Conservation (phyloP, 2,113 vertebrate genomes). For the Callaeas wilsoni region DNA sequence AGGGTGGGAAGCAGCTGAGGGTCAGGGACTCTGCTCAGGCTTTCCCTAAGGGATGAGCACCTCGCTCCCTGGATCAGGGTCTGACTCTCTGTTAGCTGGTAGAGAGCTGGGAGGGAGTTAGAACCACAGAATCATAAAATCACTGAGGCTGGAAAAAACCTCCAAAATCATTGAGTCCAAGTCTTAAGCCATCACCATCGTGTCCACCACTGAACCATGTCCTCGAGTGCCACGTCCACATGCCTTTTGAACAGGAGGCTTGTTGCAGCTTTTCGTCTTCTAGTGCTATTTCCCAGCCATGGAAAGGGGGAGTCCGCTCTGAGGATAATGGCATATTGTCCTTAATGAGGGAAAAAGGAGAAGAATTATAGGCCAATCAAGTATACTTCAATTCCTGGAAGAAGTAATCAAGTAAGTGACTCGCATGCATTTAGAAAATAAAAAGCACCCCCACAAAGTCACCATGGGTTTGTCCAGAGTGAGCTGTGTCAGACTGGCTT, state of each 20-base stretch:
- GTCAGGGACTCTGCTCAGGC: accelerated
- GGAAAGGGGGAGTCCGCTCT: background rate
- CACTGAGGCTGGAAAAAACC: background rate
- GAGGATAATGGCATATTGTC: background rate
- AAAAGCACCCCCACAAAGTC: background rate
- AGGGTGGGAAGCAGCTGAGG: background rate
- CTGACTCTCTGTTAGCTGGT: background rate
- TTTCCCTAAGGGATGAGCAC: background rate
- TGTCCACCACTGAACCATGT: background rate
- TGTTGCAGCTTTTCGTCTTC: background rate
- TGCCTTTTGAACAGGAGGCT: background rate
- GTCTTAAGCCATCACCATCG: background rate
- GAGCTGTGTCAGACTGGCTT: background rate
- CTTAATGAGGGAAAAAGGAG: background rate
- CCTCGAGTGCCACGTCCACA: background rate
- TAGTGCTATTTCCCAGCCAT: background rate
- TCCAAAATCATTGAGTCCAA: background rate
- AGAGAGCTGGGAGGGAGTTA: background rate
- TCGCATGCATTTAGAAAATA: background rate
- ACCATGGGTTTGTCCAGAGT: background rate
- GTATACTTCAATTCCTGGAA: background rate
- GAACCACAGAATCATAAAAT: background rate
- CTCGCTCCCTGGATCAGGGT: accelerated
- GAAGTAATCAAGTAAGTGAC: background rate
- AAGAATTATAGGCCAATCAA: background rate